Conservation (phyloP, 2,797 vertebrate species). For the Darevskia nairensis region DNA sequence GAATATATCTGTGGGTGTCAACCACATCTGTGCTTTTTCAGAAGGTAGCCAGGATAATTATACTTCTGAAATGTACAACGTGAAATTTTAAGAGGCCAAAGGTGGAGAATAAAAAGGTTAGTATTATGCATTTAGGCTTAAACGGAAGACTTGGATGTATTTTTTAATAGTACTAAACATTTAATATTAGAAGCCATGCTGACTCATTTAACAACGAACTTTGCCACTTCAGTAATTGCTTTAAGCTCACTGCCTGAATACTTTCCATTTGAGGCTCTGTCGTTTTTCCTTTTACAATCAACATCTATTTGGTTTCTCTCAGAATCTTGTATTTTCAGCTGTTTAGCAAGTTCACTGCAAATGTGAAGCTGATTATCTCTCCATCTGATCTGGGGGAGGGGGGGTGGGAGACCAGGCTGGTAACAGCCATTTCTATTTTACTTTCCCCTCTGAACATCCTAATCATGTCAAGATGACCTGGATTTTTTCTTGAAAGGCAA, state of each 20-base stretch:
- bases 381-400: not conserved
- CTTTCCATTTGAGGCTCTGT: not conserved
- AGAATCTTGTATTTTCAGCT: not conserved
- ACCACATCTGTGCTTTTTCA: slow-evolving; percentile 27
- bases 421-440: not conserved
- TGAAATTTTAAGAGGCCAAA: slow-evolving; percentile 25
- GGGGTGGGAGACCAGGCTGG: not conserved
- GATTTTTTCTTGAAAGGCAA: not conserved
- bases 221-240: slow-evolving; percentile 19
- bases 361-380: not conserved
- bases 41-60: slow-evolving; percentile 28
- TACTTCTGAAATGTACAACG: slow-evolving; percentile 3
- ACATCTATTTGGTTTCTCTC: fast-evolving
- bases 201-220: not conserved
- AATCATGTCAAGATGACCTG: not conserved
- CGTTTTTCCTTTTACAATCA: slow-evolving; percentile 16
- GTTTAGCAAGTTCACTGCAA: not conserved
- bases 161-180: not conserved
- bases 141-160: slow-evolving; percentile 36
- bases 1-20: slow-evolving; percentile 11
- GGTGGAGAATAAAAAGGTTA: slow-evolving; percentile 42
- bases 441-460: not conserved
- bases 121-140: slow-evolving; percentile 37
- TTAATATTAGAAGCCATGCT: not conserved
- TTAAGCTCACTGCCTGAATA: slow-evolving; percentile 2